phyloP scores from a whole-genome alignment of 2,113 vertebrate genomes.

The Tympanuchus pallidicinctus region DNA sequence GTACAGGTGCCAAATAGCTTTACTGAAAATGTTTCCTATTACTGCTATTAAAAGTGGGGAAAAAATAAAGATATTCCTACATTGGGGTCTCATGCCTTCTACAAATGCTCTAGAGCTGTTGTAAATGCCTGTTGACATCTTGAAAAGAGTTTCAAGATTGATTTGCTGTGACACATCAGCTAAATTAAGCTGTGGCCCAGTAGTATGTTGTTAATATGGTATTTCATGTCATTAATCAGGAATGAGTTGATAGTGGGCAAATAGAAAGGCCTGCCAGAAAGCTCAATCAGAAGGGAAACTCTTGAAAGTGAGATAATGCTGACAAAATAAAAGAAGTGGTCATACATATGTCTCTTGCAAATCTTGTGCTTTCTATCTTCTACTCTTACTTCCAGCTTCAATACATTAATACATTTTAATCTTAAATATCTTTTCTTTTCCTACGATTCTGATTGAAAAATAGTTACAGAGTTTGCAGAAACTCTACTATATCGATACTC shows the following conservation, averaged over 20 bases:
- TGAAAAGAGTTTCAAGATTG: not conserved
- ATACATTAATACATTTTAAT: rapidly evolving
- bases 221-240: not conserved
- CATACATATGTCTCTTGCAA: not conserved
- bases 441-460: not conserved
- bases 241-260: not conserved
- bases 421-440: not conserved
- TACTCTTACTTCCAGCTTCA: not conserved
- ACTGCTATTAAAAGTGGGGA: not conserved
- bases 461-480: not conserved
- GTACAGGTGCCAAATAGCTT: not conserved
- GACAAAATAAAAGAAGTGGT: not conserved
- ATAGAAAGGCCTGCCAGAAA: not conserved
- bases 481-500: rapidly evolving
- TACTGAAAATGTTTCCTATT: not conserved
- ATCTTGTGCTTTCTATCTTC: not conserved
- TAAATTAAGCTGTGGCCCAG: not conserved
- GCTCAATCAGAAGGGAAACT: not conserved
- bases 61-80: not conserved
- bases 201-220: not conserved
- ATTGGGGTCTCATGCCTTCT: not conserved
- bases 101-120: not conserved
- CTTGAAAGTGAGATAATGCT: not conserved
- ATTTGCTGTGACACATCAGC: not conserved
- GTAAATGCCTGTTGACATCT: not conserved